Conservation (phyloP, 2,113 vertebrate species). For the Aptenodytes patagonicus region DNA sequence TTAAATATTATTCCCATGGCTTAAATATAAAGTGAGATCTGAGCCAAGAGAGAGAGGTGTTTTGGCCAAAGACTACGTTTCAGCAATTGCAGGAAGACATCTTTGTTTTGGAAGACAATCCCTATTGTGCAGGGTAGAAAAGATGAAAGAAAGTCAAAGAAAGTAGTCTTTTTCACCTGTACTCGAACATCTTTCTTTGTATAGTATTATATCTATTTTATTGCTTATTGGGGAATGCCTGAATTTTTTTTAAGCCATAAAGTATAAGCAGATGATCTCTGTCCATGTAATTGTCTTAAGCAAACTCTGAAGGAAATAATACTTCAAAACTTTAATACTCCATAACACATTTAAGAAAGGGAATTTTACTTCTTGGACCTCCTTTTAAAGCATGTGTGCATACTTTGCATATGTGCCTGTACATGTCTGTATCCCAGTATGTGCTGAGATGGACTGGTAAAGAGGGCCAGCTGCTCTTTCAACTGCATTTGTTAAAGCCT, state of each 20-base stretch:
- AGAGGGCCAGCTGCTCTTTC: not conserved
- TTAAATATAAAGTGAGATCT: not conserved
- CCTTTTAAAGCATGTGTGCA: not conserved
- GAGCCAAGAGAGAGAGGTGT: not conserved
- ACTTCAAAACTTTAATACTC: not conserved
- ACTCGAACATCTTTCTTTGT: not conserved
- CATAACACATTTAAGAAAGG: not conserved
- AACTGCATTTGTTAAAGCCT: not conserved
- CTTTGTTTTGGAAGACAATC: not conserved
- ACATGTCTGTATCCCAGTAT: rapidly evolving
- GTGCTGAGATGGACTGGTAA: not conserved
- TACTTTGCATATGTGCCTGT: not conserved
- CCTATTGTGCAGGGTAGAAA: not conserved
- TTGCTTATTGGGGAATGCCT: not conserved
- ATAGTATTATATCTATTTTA: not conserved
- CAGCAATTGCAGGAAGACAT: not conserved
- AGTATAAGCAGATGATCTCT: not conserved
- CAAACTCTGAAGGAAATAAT: not conserved
- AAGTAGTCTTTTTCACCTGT: not conserved
- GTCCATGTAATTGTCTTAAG: not conserved
- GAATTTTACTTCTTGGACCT: not conserved
- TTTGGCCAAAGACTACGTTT: not conserved
- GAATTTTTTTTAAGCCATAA: not conserved
- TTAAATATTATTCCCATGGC: not conserved
- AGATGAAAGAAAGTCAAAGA: not conserved